Percentiles rank a stretch among this genome's conserved stretches.
Evolutionary conservation across 2,113 vertebrate species (phyloP).

Genomic region (Mixornis gularis): DNA sequence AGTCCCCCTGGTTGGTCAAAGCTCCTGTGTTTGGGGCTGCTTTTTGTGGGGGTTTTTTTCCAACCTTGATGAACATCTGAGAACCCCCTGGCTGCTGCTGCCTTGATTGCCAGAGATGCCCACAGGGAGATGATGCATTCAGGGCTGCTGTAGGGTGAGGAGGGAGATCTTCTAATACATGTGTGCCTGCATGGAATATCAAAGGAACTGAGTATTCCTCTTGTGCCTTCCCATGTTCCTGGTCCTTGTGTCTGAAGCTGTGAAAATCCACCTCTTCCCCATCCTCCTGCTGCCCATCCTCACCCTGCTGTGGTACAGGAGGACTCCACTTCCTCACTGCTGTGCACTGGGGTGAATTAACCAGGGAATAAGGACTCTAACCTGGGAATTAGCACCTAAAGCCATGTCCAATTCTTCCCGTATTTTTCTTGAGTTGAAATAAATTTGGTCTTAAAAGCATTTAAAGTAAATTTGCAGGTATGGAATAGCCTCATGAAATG

Average conservation of each 20-base stretch:
- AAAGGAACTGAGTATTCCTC: neutral
- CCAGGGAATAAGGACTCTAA: neutral
- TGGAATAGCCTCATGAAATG: neutral
- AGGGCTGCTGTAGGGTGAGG: neutral
- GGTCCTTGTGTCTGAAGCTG: neutral
- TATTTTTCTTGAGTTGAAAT: neutral
- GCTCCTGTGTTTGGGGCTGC: neutral
- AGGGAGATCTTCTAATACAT: neutral
- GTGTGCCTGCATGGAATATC: neutral
- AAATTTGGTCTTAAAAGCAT: neutral
- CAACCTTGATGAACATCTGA: rapidly evolving
- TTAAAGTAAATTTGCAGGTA: neutral
- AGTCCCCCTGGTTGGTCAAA: neutral
- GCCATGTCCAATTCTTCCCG: rapidly evolving
- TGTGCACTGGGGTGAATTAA: rapidly evolving
- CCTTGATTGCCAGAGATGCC: neutral
- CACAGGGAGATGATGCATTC: neutral
- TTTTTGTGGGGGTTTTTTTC: neutral
- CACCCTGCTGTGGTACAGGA: neutral
- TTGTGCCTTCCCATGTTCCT: neutral
- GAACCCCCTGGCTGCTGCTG: neutral
- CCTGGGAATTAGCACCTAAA: neutral
- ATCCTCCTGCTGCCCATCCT: neutral
- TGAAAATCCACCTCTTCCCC: neutral
- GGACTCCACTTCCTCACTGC: neutral